Percentiles rank a stretch among this genome's conserved stretches.
Evolutionary conservation across 2,888 invertebrate genomes (phyloP).

Genomic region (Lasioglossum figueresi): DNA sequence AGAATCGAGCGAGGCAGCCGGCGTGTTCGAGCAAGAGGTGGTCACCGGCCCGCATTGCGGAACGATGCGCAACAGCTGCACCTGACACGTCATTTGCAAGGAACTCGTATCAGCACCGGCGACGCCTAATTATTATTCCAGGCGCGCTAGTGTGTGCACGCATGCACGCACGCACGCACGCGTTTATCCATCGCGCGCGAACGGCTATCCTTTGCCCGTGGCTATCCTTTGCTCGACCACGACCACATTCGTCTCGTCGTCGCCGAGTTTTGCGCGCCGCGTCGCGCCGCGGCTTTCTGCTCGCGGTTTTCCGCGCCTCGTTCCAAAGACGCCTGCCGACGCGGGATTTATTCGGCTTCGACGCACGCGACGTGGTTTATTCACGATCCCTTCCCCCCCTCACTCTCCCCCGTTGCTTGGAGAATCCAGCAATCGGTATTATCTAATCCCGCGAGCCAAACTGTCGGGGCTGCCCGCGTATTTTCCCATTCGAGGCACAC

Average conservation of each 20-base stretch:
- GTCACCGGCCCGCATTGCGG: conserved; percentile 78
- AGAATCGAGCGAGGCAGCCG: conserved; percentile 36
- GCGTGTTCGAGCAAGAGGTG: conserved; percentile 49
- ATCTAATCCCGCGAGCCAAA: conserved; percentile 50
- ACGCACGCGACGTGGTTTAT: conserved; percentile 65
- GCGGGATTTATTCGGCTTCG: conserved; percentile 56
- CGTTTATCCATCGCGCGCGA: conserved; percentile 51
- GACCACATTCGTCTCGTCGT: conserved; percentile 11
- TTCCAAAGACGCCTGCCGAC: conserved; percentile 4
- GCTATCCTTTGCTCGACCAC: conserved; percentile 51
- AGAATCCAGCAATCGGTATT: conserved; percentile 52
- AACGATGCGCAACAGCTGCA: conserved; percentile 81
- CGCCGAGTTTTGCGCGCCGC: neutral
- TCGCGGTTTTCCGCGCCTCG: conserved; percentile 35
- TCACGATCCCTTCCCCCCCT: conserved; percentile 39
- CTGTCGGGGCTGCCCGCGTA: neutral
- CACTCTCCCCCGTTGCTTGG: neutral
- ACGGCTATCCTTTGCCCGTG: conserved; percentile 31
- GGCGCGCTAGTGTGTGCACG: conserved; percentile 69
- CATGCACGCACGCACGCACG: conserved; percentile 30
- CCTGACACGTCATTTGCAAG: conserved; percentile 80
- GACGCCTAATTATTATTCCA: conserved; percentile 80
- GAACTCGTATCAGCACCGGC: conserved; percentile 79
- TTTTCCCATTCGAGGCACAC: conserved; percentile 53
- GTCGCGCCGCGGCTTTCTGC: neutral